Percentiles rank a stretch among this genome's conserved stretches.
phyloP scores from a whole-genome alignment of 2,113 vertebrate species.

The Carettochelys insculpta region DNA sequence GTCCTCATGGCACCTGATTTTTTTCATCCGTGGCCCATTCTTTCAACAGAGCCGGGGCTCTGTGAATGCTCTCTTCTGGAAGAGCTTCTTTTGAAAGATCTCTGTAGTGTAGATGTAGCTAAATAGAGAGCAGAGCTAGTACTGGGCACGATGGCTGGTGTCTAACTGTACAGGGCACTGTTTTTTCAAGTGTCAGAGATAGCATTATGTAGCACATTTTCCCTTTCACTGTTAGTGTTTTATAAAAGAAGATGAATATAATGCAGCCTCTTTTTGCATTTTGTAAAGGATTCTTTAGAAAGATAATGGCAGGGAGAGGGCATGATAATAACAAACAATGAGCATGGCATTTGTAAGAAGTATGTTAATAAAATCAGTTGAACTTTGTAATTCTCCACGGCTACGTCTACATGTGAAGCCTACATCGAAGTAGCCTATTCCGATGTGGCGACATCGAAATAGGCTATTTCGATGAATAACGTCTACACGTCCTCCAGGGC shows the following conservation, averaged over 20 bases:
- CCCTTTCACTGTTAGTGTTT: neutral
- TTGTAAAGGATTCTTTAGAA: conserved; percentile 18
- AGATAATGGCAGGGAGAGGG: neutral
- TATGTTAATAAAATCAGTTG: neutral
- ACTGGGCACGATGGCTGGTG: neutral
- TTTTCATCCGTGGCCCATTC: too few species aligned
- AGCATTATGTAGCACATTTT: neutral
- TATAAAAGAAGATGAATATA: neutral
- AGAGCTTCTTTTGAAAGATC: too few species aligned
- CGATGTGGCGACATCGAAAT: too few species aligned
- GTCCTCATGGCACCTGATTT: too few species aligned
- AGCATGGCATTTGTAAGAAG: conserved; percentile 10
- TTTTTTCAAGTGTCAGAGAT: neutral
- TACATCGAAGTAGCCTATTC: too few species aligned
- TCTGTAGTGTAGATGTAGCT: too few species aligned
- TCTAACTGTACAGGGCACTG: neutral
- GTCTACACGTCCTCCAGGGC: too few species aligned
- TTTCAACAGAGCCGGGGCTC: too few species aligned
- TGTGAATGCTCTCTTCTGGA: too few species aligned
- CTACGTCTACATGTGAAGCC: too few species aligned
- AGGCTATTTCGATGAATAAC: too few species aligned
- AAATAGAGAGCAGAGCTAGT: neutral
- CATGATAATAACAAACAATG: neutral
- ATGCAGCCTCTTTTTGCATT: neutral
- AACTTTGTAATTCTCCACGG: neutral